Evolutionary conservation across 1,140 invertebrate genomes (phyloP), one percentile per base, ranked within the genome.

Genomic region (Apis dorsata): DNA sequence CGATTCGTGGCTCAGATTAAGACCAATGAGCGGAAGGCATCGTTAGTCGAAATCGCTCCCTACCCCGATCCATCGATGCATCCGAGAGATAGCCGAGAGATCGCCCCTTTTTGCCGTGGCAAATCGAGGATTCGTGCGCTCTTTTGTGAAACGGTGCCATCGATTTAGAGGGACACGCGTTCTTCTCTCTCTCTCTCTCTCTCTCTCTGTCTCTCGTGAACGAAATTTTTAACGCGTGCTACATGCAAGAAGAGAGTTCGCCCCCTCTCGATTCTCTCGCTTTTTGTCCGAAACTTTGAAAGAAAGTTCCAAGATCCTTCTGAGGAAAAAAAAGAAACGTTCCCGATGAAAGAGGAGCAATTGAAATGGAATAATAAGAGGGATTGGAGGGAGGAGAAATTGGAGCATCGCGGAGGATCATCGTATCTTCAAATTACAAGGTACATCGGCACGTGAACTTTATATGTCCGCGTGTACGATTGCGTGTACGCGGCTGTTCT

Each of bases 1-100:
- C 53, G 85, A 87, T 90, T 86, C 84, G 79, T 68, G 80, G 85
- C 57, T 80, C 75, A 78, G 84, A 87, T 88, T 81, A 78, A 62
- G 65, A 81, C 65, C 83, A 74, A 69, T 86, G 81, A 87, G 65
- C 73, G 80, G 74, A 82, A 82, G 80, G 63, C 66, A 69, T 84
- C 71, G 83, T 88, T 87, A 79, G 83, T 86, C 79, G 76, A 84
- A 87, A 84, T 71, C 75, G 86, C 24, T 28, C 71, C 72, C 72
- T 44, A 65, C 53, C 71, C 72, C 72, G 15, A 34, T 57, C 1
- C 82, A 80, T 84, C 86, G 86, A 70, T 82, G 77, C 83, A 83
- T 83, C 74, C 80, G 44, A 34, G 55, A 82, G 80, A 82, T 82
- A 82, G 80, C 53, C 66, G 66, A 34, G 34, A 34, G 34, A 34